Conservation (phyloP, 2,797 vertebrate species). For the Arrhamphus sclerolepis region DNA sequence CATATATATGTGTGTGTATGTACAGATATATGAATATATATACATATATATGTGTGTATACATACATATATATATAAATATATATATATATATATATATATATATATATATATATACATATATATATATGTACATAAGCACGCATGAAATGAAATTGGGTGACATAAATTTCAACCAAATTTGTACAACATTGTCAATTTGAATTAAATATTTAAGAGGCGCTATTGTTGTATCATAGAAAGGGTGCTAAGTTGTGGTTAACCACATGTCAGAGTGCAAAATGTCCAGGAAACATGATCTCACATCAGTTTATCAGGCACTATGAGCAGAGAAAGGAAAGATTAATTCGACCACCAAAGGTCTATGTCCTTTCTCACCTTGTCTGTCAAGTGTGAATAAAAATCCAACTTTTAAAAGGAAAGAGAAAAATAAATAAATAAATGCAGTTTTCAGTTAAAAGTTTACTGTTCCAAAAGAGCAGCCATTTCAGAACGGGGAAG, state of each 20-base stretch:
- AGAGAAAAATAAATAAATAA: not conserved
- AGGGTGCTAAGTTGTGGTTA: not conserved
- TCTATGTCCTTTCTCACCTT: slow-evolving; percentile 1
- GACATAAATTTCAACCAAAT: too few relatives aligned
- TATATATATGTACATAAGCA: too few relatives aligned
- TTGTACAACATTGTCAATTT: not conserved
- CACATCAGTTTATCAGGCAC: not conserved
- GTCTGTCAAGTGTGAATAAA: not conserved
- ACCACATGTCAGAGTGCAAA: slow-evolving; percentile 7
- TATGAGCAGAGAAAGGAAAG: not conserved
- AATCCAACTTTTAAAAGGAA: not conserved
- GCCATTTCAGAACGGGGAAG: slow-evolving; percentile 40
- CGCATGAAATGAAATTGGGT: too few relatives aligned
- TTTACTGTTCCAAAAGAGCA: not conserved
- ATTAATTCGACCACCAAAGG: not conserved
- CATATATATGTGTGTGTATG: too few relatives aligned
- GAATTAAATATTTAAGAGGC: not conserved
- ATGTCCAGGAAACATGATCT: not conserved
- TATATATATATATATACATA: too few relatives aligned
- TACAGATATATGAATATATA: too few relatives aligned
- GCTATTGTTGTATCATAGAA: not conserved
- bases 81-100: too few relatives aligned
- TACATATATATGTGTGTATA: too few relatives aligned
- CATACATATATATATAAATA: too few relatives aligned
- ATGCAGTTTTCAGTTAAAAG: slow-evolving; percentile 28